phyloP scores from a whole-genome alignment of 2,888 invertebrate species.

The Andrena bicolor region DNA sequence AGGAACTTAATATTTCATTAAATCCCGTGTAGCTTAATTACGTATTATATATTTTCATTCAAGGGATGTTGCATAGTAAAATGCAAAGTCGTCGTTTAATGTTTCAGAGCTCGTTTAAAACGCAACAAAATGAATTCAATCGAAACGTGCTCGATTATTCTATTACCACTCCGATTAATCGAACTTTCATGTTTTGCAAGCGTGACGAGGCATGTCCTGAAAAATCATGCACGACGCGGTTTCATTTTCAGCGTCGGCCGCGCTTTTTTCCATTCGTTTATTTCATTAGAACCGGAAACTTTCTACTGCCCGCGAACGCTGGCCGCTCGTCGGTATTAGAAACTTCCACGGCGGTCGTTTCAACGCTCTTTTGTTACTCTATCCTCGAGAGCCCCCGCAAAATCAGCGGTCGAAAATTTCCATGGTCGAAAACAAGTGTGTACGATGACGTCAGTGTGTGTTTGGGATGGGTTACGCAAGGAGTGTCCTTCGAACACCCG shows the following conservation, averaged over 20 bases:
- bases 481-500: background rate
- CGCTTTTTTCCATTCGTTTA: slow-evolving; percentile 57
- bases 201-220: slow-evolving; percentile 21
- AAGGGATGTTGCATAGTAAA: background rate
- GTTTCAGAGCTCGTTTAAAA: background rate
- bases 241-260: slow-evolving; percentile 59
- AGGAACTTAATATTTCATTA: too few species aligned
- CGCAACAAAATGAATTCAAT: background rate
- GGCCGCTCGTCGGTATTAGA: slow-evolving; percentile 16
- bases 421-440: background rate
- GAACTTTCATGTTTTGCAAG: slow-evolving; percentile 34
- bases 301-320: slow-evolving; percentile 57
- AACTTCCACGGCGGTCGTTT: slow-evolving; percentile 25
- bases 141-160: slow-evolving; percentile 3
- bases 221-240: slow-evolving; percentile 44
- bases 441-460: background rate
- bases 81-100: background rate
- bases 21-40: too few species aligned
- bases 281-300: slow-evolving; percentile 68
- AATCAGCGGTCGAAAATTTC: background rate
- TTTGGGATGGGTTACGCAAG: background rate
- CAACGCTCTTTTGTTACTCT: background rate
- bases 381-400: background rate
- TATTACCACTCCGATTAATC: background rate
- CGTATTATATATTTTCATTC: background rate